These are phyloP conservation scores for Perodicticus potto DNA, from an alignment of 2,797 vertebrate genomes.

Conservation along the genomic window DNA sequence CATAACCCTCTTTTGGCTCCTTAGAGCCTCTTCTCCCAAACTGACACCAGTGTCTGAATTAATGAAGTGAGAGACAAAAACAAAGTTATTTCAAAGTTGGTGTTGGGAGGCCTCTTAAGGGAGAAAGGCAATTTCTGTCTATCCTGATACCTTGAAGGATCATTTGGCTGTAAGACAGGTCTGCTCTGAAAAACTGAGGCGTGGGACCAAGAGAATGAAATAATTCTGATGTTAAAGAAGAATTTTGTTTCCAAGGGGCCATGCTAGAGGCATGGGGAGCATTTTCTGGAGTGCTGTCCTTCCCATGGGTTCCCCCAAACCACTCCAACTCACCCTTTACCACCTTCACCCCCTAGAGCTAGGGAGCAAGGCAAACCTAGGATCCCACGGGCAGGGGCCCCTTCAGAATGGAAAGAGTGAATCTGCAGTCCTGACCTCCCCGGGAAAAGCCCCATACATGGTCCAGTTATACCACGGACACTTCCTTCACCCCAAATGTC, in stretches of 20 bases:
- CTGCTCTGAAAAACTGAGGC: background rate
- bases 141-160: background rate
- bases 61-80: background rate
- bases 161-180: slow-evolving; percentile 1
- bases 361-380: background rate
- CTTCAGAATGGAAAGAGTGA: background rate
- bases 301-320: background rate
- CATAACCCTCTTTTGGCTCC: background rate
- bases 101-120: background rate
- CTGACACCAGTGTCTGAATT: background rate
- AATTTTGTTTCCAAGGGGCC: background rate
- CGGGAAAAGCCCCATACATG: background rate
- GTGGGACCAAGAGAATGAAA: background rate
- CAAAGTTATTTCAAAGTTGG: background rate
- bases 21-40: background rate
- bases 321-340: background rate
- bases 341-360: background rate
- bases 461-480: background rate
- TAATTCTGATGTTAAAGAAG: background rate
- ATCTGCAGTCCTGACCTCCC: background rate
- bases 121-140: background rate
- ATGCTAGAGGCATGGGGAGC: background rate
- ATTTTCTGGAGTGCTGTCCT: background rate
- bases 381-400: background rate
- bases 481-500: too few relatives aligned